Evolutionary conservation across 2,888 invertebrate species (phyloP), one percentile per base, ranked within the genome.

Genomic region (Pollenia griseotomentosa): DNA sequence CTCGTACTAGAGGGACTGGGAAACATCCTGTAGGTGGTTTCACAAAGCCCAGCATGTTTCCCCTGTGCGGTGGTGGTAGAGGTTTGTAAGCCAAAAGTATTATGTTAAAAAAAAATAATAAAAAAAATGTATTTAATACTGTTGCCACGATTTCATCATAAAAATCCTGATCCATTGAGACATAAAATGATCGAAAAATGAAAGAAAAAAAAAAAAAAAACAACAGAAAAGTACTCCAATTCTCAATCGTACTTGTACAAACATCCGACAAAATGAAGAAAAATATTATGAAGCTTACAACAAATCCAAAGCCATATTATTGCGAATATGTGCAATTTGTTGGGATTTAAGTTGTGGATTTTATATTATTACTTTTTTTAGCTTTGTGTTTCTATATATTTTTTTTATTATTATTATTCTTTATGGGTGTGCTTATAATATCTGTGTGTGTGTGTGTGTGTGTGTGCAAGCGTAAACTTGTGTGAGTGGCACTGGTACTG

Each of bases 321-420:
- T 79, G 83, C 71, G 79, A 85, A 87, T 87, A 83, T 87, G 65
- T 83, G 87, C 85, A 87, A 87, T 87, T 87, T 87, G 87, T 87
- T 80, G 59, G 83, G 85, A 85, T 88, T 88, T 85, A 51, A 80
- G 79, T 83, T 83, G 48, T 57, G 81, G 66, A 81, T 79, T 68
- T 83, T 70, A 33, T 77, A 63, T 66, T 71, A 66, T 59, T 44
- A 53, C 66, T 59, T 86, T 57, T 55, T 61, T 68, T n/a, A 12
- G 12, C 66, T 23, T 53, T 2, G 9, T 40, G 1, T 57, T 55
- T 44, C 33, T 71, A 4, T 68, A 44, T 68, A 16, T 74, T 68
- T n/a, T 44, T 57, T 19, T 73, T 80, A n/a, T 77, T 68, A 19
- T 71, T 83, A 68, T 68, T 74, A 68, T 68, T 73, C 23, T 16